Percentiles rank a stretch among this genome's conserved stretches.
Conservation (phyloP, 2,113 vertebrate species). For the Nycticebus coucang region DNA sequence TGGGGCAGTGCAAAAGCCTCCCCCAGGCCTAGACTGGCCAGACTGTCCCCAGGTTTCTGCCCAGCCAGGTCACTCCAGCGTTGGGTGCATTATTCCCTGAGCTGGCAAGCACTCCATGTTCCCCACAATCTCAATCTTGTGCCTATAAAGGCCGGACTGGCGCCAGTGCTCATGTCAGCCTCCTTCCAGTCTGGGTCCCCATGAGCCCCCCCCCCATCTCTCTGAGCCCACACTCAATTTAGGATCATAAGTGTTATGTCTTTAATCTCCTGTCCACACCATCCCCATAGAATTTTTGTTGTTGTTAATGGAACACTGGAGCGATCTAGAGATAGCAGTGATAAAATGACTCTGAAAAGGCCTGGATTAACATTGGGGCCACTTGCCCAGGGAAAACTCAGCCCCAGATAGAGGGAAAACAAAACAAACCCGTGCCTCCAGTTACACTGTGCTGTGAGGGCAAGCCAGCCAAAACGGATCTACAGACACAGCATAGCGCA, state of each 20-base stretch:
- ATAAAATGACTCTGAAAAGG: conserved; percentile 44
- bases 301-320: neutral
- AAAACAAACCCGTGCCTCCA: neutral
- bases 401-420: neutral
- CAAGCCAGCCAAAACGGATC: neutral
- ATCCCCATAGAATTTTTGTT: neutral
- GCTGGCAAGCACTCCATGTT: conserved; percentile 63
- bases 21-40: neutral
- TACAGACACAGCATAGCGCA: neutral
- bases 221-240: neutral
- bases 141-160: conserved; percentile 69
- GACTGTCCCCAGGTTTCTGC: conserved; percentile 1
- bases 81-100: neutral
- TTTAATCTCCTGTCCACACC: conserved; percentile 42
- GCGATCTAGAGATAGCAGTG: neutral
- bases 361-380: neutral
- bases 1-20: neutral
- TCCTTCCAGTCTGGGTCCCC: conserved; percentile 38
- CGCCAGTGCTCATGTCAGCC: conserved; percentile 41
- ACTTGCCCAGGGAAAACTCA: conserved; percentile 35
- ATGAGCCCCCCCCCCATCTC: neutral
- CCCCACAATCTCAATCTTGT: conserved; percentile 15
- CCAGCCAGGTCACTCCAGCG: conserved; percentile 16
- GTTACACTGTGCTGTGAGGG: neutral
- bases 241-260: neutral